These are phyloP conservation scores for Trichonephila clavata DNA, from an alignment of 1,140 invertebrate genomes.

Conservation along the genomic window DNA sequence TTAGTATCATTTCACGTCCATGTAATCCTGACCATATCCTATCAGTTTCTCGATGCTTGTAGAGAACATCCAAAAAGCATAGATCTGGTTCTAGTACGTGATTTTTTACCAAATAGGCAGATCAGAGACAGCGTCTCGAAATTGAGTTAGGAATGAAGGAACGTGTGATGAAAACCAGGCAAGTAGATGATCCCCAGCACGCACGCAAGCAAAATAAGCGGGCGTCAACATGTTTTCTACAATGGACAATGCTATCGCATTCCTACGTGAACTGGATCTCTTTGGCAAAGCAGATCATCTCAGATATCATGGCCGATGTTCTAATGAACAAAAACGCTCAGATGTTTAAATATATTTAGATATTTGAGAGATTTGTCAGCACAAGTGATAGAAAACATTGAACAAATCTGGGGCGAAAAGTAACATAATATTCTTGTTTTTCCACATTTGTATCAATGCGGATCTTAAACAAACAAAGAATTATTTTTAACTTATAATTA, in stretches of 20 bases:
- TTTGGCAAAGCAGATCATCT: conserved; percentile 10
- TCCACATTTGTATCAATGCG: too few species aligned
- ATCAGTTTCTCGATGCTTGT: too few species aligned
- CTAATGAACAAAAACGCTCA: not conserved
- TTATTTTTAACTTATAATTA: too few species aligned
- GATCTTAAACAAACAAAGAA: too few species aligned
- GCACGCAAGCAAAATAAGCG: conserved; percentile 12
- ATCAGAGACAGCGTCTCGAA: not conserved
- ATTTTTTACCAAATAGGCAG: not conserved
- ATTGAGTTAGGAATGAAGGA: not conserved
- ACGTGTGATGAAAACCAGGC: conserved; percentile 21
- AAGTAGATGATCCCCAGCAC: conserved; percentile 6
- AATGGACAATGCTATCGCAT: conserved; percentile 62
- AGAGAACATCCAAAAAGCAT: not conserved
- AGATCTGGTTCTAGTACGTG: conserved; percentile 8
- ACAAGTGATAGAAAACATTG: not conserved
- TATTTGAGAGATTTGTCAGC: not conserved
- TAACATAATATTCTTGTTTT: too few species aligned
- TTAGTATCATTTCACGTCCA: too few species aligned
- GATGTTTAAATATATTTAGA: not conserved
- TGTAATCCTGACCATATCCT: too few species aligned
- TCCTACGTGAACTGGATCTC: not conserved
- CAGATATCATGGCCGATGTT: conserved; percentile 8
- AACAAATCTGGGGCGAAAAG: not conserved
- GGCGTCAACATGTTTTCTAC: conserved; percentile 54